Conservation (phyloP, 2,797 vertebrate genomes). For the Pseudomugil tenellus region DNA sequence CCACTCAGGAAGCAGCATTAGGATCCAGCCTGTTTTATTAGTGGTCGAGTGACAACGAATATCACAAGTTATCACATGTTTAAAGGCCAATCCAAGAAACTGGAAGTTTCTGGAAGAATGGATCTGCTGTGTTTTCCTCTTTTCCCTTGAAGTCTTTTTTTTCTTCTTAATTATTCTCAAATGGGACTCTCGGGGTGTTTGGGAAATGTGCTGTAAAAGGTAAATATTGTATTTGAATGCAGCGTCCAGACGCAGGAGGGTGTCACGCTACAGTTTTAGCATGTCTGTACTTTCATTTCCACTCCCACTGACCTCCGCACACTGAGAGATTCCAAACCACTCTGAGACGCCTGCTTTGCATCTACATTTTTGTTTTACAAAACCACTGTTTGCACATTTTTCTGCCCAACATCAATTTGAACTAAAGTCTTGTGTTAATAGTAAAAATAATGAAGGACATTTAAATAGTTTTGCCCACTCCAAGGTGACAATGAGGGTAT, state of each 20-base stretch:
- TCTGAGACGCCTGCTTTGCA: constrained; percentile 43
- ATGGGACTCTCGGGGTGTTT: constrained; percentile 69
- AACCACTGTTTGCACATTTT: constrained; percentile 8
- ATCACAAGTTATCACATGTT: constrained; percentile 54
- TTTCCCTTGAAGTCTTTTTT: constrained; percentile 60
- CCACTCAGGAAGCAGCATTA: constrained; percentile 45
- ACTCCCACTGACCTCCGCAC: no score
- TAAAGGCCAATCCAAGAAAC: constrained; percentile 38
- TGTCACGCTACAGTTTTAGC: constrained; percentile 74
- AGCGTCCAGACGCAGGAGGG: constrained; percentile 63
- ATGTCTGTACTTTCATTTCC: constrained; percentile 73
- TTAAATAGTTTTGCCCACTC: not conserved
- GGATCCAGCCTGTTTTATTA: constrained; percentile 40
- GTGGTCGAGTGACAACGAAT: constrained; percentile 21
- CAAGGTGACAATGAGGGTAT: not conserved
- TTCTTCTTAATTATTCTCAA: constrained; percentile 71
- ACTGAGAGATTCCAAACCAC: no score
- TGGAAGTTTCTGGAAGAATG: constrained; percentile 43
- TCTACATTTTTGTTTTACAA: constrained; percentile 33
- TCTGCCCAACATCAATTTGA: constrained; percentile 1
- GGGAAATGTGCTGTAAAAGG: constrained; percentile 75
- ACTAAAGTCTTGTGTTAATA: constrained; percentile 14
- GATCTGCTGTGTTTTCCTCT: constrained; percentile 26
- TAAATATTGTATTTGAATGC: constrained; percentile 81
- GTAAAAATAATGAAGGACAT: constrained; percentile 1